These are phyloP conservation scores for Cylas formicarius DNA, from an alignment of 1,140 invertebrate species.

Conservation along the genomic window DNA sequence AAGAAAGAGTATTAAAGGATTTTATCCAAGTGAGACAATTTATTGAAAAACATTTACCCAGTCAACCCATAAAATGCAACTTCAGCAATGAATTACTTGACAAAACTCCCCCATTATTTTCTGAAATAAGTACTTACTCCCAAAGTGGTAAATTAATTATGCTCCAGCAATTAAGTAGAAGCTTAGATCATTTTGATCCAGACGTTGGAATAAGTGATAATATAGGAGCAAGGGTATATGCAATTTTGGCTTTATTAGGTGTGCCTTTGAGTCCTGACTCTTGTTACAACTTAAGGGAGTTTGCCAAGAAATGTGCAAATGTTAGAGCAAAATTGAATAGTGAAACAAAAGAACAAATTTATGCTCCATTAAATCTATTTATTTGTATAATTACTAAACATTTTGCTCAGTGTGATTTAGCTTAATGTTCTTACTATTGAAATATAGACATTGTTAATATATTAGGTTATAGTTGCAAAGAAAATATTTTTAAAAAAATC, in stretches of 20 bases:
- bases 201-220: conserved; percentile 22
- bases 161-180: conserved; percentile 30
- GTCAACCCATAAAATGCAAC: not conserved
- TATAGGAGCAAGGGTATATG: conserved; percentile 39
- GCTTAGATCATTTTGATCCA: conserved; percentile 22
- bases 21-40: conserved; percentile 36
- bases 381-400: conserved; percentile 40
- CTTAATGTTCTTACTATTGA: conserved; percentile 20
- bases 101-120: conserved; percentile 19
- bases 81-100: conserved; percentile 12
- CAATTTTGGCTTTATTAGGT: conserved; percentile 38
- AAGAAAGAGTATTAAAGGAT: conserved; percentile 36
- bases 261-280: conserved; percentile 38
- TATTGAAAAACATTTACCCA: conserved; percentile 21
- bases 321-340: conserved; percentile 33
- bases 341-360: conserved; percentile 22
- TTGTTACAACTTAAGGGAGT: conserved; percentile 34
- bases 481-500: no score
- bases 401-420: conserved; percentile 41
- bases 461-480: no score
- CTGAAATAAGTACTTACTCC: conserved; percentile 24
- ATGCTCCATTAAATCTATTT: conserved; percentile 37
- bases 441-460: no score
- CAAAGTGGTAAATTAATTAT: conserved; percentile 35
- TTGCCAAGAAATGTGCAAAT: conserved; percentile 38